Evolutionary conservation across 2,888 invertebrate species (phyloP), one percentile per base, ranked within the genome.

Genomic region (Ceraclea dissimilis): DNA sequence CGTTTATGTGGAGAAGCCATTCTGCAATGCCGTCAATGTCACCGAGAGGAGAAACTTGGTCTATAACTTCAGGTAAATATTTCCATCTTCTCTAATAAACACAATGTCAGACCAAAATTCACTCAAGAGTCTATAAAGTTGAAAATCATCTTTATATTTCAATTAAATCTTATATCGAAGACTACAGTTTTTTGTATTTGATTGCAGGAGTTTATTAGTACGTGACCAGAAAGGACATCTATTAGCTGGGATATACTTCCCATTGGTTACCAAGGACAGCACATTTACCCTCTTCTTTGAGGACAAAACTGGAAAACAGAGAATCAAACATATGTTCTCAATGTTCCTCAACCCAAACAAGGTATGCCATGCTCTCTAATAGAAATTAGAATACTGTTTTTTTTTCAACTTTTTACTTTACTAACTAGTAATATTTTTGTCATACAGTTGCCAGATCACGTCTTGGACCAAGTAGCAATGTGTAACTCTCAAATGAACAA

Each of bases 1-100:
- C 51, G 82, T 94, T 62, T 93, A 90, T 69, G 82, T 89, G 56
- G 86, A 85, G 52, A 82, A 83, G 67, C 85, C 90, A 4, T 93
- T 90, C 69, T 75, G 87, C 63, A 86, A 88, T 52, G 88, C 90
- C 49, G 81, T 93, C 52, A 86, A 86, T 68, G 89, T 93, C 22
- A 91, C 93, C 0, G 93, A 94, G 69, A 85, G 93, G 66, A 83
- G 94, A 65, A 93, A 93, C 71, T 74, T 93, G 66, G 87, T 90
- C 19, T 93, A 93, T 77, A 88, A 89, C 67, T 84, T 88, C 69
- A 82, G 76, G 78, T 78, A 64, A 60, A 10, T 31, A 22, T 20
- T 19, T 10, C 18, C 19, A 31, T 31, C 11, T 31, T 8, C 11
- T 31, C 11, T 11, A 44, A n/a, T 31, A 31, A 8, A 31, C 31